Evolutionary conservation across 2,888 invertebrate genomes (phyloP).

Genomic region (Brenthis hecate): DNA sequence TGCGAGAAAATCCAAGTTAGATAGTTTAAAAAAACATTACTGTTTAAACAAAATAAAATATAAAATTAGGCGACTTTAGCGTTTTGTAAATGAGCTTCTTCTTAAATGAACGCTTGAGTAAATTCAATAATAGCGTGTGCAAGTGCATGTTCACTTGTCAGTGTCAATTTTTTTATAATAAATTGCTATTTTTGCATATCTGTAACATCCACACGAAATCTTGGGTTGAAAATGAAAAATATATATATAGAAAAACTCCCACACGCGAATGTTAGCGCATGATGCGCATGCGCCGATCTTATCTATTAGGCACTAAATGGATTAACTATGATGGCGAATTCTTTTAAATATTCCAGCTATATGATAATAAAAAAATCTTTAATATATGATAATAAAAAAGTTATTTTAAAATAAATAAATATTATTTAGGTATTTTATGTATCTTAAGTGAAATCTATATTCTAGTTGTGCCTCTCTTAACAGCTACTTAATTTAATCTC

Average conservation of each 20-base stretch:
- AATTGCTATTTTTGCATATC: conserved; percentile 21
- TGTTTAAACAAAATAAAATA: too few species aligned
- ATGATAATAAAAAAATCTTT: background rate
- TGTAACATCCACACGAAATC: conserved; percentile 19
- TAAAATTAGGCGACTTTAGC: background rate
- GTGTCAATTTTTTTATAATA: conserved; percentile 20
- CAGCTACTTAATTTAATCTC: too few species aligned
- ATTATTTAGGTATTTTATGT: too few species aligned
- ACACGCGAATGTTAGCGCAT: conserved; percentile 9
- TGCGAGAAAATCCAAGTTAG: background rate
- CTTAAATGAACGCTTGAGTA: conserved; percentile 15
- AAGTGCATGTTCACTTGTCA: conserved; percentile 23
- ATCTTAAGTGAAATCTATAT: too few species aligned
- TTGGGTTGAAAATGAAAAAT: conserved; percentile 2
- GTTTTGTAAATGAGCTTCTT: background rate
- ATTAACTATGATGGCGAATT: background rate
- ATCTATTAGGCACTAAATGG: background rate
- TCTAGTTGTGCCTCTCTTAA: too few species aligned
- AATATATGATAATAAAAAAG: background rate
- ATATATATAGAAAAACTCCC: background rate
- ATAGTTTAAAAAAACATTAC: too few species aligned
- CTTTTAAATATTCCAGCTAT: background rate
- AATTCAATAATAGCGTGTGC: conserved; percentile 1
- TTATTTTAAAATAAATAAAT: too few species aligned
- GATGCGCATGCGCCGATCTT: conserved; percentile 14